Base-by-base conservation (phyloP, 2,113 vertebrate genomes). In the Calidris pygmaea region DNA sequence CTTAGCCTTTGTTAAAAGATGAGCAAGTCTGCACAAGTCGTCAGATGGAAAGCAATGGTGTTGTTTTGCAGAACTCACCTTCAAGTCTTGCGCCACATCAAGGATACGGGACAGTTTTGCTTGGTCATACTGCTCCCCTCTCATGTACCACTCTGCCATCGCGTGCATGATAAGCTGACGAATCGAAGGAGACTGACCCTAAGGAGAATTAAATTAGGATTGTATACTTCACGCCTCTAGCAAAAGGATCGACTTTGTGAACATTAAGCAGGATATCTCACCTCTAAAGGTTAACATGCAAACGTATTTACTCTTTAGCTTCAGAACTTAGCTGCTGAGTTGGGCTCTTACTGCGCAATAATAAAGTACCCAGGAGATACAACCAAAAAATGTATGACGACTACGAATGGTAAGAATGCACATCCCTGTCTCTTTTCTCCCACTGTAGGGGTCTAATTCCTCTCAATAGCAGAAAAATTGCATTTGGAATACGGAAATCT, bases 111-210 rank as follows among this genome's bases (percentile, higher is more conserved):
- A 99, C 93, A 99, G 92, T 97, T 99, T 99, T 87, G 99, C 99
- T 98, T 99, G 99, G 95, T 99, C 99, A 50, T 99, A 99, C 96
- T 99, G 99, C 85, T 99, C 99, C 83, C 99, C 99, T 97, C 99
- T 98, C 99, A 99, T 99, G 98, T 99, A 99, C 99, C 99, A 99
- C 96, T 99, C 99, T 76, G 99, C 99, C 99, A 99, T 99, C 5
- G 99, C 99, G 97, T 99, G 99, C 99, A 99, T 99, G 96, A 99
- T 99, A 58, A 99, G 98, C 97, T 99, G 99, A 89, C 99, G 99
- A 96, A 99, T 99, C 35, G 99, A 99, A 81, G 99, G 99, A 98
- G 99, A 99, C 97, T 99, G 99, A 91, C 99, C 99, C 99, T 99
- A 89, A 26, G 94, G 87, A 97, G 91, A 96, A 62, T 76, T 21